These are phyloP conservation scores for Amphibalanus amphitrite DNA, from an alignment of 1,140 invertebrate species.

Conservation along the genomic window DNA sequence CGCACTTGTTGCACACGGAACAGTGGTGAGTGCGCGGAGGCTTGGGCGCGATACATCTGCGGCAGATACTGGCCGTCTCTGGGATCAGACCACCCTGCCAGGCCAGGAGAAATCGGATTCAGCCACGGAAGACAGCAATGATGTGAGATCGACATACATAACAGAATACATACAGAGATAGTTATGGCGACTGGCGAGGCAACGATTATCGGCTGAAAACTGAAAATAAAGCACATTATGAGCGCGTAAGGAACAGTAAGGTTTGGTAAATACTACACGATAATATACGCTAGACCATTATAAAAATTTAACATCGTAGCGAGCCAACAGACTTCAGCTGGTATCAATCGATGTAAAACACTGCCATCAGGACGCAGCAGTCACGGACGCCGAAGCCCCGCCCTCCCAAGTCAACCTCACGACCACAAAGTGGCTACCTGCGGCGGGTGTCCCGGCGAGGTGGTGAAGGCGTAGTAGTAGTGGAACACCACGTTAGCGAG, in stretches of 20 bases:
- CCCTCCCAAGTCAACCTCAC: no score
- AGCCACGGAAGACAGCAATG: not conserved
- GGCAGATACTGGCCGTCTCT: slow-evolving; percentile 80
- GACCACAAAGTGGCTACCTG: slow-evolving; percentile 11
- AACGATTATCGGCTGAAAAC: not conserved
- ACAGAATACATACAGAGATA: not conserved
- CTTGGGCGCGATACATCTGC: slow-evolving; percentile 84
- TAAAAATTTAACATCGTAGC: no score
- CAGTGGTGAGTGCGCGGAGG: slow-evolving; percentile 91
- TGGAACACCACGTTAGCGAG: slow-evolving; percentile 79
- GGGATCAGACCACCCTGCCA: slow-evolving; percentile 47
- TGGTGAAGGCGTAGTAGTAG: slow-evolving; percentile 33
- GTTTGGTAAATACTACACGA: no score
- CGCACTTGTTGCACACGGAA: slow-evolving; percentile 79
- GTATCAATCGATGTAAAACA: no score
- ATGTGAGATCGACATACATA: not conserved
- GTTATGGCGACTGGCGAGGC: not conserved
- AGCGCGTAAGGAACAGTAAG: no score
- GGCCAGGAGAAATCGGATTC: slow-evolving; percentile 5
- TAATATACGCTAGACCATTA: no score
- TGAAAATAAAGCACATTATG: not conserved
- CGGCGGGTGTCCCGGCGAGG: slow-evolving; percentile 14
- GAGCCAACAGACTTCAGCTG: no score
- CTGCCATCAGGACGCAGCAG: no score
- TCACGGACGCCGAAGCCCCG: no score